A percentile compares a stretch with the other conserved stretches of the same genome.
Evolutionary conservation across 2,888 invertebrate species (phyloP).

Genomic region (Cryptocephalus moraei): DNA sequence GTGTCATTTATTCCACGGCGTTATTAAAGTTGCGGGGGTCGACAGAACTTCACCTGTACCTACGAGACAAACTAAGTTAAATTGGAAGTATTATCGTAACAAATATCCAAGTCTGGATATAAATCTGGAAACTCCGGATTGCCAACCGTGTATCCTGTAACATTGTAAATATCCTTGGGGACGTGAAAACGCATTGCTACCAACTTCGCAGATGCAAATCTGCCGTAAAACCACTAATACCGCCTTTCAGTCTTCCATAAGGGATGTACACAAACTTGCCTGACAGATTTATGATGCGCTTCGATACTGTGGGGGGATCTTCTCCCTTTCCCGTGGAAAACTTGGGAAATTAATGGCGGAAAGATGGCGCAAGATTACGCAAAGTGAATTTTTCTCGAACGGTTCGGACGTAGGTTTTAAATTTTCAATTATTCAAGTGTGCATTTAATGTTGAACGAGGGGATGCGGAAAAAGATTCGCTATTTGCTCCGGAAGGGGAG

Average conservation of each 20-base stretch:
- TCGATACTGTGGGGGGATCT: constrained; percentile 20
- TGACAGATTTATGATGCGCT: constrained; percentile 33
- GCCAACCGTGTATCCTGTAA: constrained; percentile 22
- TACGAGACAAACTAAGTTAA: constrained; percentile 11
- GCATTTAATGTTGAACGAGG: no score
- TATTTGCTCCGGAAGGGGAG: no score
- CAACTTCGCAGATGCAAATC: constrained; percentile 35
- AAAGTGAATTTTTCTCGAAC: no score
- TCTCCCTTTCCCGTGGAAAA: neutral
- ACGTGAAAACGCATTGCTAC: constrained; percentile 30
- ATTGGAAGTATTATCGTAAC: constrained; percentile 7
- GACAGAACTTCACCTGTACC: no score
- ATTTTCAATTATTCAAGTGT: no score
- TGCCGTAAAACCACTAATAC: constrained; percentile 35
- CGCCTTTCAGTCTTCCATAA: constrained; percentile 27
- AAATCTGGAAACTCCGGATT: constrained; percentile 23
- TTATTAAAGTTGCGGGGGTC: no score
- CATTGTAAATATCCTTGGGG: constrained; percentile 28
- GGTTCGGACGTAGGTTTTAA: no score
- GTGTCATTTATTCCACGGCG: no score
- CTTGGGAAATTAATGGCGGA: no score
- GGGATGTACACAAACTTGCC: constrained; percentile 27
- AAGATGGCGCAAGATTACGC: no score
- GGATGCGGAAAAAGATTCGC: no score
- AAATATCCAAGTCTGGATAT: constrained; percentile 14